These are phyloP conservation scores for Drosophila navojoa DNA, from an alignment of 1,140 invertebrate genomes.

Conservation along the genomic window DNA sequence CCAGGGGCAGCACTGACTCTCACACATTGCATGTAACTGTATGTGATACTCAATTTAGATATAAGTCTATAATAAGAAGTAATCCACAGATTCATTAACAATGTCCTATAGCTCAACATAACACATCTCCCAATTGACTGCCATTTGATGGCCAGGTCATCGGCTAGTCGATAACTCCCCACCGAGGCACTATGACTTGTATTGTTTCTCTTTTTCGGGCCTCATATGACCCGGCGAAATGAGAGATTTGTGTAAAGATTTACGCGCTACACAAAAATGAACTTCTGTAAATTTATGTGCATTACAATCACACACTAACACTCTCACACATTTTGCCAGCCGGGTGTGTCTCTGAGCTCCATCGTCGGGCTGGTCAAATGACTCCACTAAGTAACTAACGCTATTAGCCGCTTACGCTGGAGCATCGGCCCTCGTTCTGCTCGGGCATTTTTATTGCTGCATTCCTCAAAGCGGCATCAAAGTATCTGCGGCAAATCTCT, in stretches of 20 bases:
- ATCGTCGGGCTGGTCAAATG: constrained; percentile 1
- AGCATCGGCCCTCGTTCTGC: background rate
- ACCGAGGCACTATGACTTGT: background rate
- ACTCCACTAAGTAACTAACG: constrained; percentile 68
- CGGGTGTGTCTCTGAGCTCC: background rate
- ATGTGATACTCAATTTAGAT: no score
- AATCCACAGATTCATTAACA: no score
- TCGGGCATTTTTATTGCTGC: constrained; percentile 72
- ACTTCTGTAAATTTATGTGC: constrained; percentile 76
- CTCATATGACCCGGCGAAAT: constrained; percentile 49
- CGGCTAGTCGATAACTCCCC: background rate
- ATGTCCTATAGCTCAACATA: no score
- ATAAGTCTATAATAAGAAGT: no score
- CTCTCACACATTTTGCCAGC: background rate
- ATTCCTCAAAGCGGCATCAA: constrained; percentile 67
- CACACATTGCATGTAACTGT: no score
- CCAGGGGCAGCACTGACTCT: no score
- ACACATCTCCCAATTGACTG: no score
- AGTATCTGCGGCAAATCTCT: constrained; percentile 62
- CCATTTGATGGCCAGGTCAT: constrained; percentile 17
- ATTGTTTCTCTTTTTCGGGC: background rate
- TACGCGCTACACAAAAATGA: constrained; percentile 71
- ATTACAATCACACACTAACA: constrained; percentile 33
- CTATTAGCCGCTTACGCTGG: constrained; percentile 70
- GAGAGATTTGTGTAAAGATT: constrained; percentile 75